These are phyloP conservation scores for Phyllotreta cruciferae DNA, from an alignment of 2,888 invertebrate genomes.

Conservation along the genomic window DNA sequence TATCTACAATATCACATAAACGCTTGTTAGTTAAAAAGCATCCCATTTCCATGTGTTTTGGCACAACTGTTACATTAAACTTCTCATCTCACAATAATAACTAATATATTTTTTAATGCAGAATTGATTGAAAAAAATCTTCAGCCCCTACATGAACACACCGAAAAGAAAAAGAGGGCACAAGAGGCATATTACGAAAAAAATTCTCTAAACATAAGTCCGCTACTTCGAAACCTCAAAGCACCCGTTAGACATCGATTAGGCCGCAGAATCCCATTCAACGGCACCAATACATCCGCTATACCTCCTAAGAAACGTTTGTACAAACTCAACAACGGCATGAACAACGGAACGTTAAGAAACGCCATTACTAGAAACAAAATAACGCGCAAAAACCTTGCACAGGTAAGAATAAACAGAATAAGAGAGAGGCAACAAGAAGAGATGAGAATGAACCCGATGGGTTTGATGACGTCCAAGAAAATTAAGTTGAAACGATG, in stretches of 20 bases:
- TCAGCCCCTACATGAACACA: slow-evolving; percentile 39
- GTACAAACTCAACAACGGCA: slow-evolving; percentile 20
- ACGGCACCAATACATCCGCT: slow-evolving; percentile 41
- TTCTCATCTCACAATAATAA: no score
- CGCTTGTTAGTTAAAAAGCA: no score
- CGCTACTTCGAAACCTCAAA: slow-evolving; percentile 37
- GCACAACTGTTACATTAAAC: no score
- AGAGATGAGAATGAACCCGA: neutral
- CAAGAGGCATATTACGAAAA: slow-evolving; percentile 46
- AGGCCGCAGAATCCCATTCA: slow-evolving; percentile 40
- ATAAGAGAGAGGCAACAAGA: slow-evolving; percentile 26
- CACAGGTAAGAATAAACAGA: slow-evolving; percentile 28
- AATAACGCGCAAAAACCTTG: slow-evolving; percentile 1
- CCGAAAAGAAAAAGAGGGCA: slow-evolving; percentile 43
- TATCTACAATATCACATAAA: no score
- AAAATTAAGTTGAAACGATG: slow-evolving; percentile 26
- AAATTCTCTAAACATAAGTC: slow-evolving; percentile 37
- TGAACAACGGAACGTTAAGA: slow-evolving; percentile 26
- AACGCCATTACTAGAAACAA: slow-evolving; percentile 20
- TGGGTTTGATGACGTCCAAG: slow-evolving; percentile 12
- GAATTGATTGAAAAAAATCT: slow-evolving; percentile 42
- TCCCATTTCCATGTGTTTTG: no score
- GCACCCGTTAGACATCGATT: slow-evolving; percentile 45
- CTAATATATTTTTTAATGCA: slow-evolving; percentile 13
- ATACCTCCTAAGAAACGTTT: slow-evolving; percentile 37